These are phyloP conservation scores for Sula dactylatra DNA, from an alignment of 2,113 vertebrate genomes.

Conservation along the genomic window DNA sequence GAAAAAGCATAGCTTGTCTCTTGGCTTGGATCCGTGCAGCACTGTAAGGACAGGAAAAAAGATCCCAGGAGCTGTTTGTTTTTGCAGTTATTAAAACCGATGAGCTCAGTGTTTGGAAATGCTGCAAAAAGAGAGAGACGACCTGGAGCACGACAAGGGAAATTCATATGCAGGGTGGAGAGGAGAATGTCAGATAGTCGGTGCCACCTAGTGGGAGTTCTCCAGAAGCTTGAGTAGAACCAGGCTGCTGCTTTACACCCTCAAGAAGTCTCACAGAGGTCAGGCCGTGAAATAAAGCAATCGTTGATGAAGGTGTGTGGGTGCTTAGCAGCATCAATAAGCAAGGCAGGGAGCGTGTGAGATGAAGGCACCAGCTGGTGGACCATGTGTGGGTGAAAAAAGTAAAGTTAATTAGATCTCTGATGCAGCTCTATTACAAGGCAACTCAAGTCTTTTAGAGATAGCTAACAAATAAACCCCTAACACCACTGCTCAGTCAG, in stretches of 20 bases:
- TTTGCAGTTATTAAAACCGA: constrained; percentile 3
- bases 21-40: background rate
- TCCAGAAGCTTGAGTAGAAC: background rate
- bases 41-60: background rate
- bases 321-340: background rate
- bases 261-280: background rate
- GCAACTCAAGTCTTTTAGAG: background rate
- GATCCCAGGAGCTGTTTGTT: constrained; percentile 1
- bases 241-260: background rate
- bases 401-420: background rate
- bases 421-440: background rate
- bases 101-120: constrained; percentile 41
- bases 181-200: background rate
- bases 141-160: background rate
- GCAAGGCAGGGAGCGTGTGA: background rate
- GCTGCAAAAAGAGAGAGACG: background rate
- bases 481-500: background rate
- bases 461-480: background rate
- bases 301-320: background rate
- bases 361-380: background rate
- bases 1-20: background rate
- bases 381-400: background rate
- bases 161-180: background rate
- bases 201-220: constrained; percentile 63
- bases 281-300: background rate